Evolutionary conservation across 2,797 vertebrate genomes (phyloP), one percentile per base, ranked within the genome.

Genomic region (Sebastes jordani): DNA sequence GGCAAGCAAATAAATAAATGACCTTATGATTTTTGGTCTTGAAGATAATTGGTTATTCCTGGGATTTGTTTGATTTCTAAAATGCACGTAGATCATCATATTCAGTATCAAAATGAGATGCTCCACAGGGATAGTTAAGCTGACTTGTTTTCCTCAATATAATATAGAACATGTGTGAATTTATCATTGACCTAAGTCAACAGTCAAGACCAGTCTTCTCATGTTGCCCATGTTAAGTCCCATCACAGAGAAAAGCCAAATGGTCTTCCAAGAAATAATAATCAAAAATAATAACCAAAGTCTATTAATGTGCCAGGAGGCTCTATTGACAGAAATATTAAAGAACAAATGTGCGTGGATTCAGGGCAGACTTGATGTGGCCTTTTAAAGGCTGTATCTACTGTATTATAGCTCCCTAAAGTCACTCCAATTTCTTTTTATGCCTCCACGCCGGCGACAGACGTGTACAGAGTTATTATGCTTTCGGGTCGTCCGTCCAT

Each of bases 181-280:
- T 77, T 74, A 42, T 75, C 67, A 16, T 7, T 67, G 75, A 62
- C 54, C 34, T 52, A 27, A 58, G 52, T 30, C 32, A 77, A 38
- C 56, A 71, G 22, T 74, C 46, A 56, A 69, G 29, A 71, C 6
- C 16, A 58, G 22, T 18, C 55, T 46, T 80, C 61, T 74, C 71
- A 30, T 29, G 25, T 56, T 74, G 10, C 16, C 56, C 59, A 27
- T 38, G 25, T 61, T 34, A 23, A 59, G 82, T 78, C 30, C 36
- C 30, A 27, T 29, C 23, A 14, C 18, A 25, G 11, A 68, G 32
- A 6, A 5, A 27, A 75, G 72, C 7, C 27, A 60, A 32, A 67
- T 2, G 3, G 9, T 49, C 36, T n/a, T 73, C 14, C 25, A 64
- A 25, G 23, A 71, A 71, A 68, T 25, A 7, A 29, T 10, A 49